Evolutionary conservation across 2,113 vertebrate species (phyloP), one percentile per base, ranked within the genome.

Genomic region (Casuarius casuarius): DNA sequence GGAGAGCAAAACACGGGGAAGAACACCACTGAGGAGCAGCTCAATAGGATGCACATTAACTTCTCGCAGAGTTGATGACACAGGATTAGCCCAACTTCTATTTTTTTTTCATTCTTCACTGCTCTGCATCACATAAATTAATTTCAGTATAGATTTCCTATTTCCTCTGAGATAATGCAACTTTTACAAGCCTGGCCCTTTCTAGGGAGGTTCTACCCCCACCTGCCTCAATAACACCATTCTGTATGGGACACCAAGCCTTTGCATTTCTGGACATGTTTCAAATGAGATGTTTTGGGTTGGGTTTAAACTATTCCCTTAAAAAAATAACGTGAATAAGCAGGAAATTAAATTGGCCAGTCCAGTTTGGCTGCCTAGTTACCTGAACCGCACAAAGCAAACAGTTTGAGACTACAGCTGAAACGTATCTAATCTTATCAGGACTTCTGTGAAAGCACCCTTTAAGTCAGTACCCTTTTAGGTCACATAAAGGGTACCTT

Each of bases 341-440:
- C 92, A 96, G 95, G 87, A 97, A 94, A 91, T 95, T 87, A 96
- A 96, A 82, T 91, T 86, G 84, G 84, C 81, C 80, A 68, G 70
- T 85, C 49, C 35, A 59, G 84, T 91, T 79, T 85, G 65, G 86
- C 78, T 95, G 92, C 66, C 89, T 85, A 49, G 92, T 72, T 94
- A 91, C 80, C 56, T 78, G 40, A 92, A 95, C 70, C 89, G 76
- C 92, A 87, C 84, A 95, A 93, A 96, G 78, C 80, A 96, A 95
- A 96, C 94, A 94, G 75, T 92, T 82, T 33, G 85, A 81, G 80
- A 89, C 87, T 92, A 73, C 94, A 91, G 89, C 75, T 88, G 40
- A 91, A 94, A 95, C 66, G 15, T 90, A 95, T 78, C 92, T 95
- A 96, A 97, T 94, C 96, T 96, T 94, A 97, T 96, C 97, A 91